A percentile compares a stretch with the other conserved stretches of the same genome.
Conservation (phyloP, 2,113 vertebrate genomes). For the Atrichornis clamosus region DNA sequence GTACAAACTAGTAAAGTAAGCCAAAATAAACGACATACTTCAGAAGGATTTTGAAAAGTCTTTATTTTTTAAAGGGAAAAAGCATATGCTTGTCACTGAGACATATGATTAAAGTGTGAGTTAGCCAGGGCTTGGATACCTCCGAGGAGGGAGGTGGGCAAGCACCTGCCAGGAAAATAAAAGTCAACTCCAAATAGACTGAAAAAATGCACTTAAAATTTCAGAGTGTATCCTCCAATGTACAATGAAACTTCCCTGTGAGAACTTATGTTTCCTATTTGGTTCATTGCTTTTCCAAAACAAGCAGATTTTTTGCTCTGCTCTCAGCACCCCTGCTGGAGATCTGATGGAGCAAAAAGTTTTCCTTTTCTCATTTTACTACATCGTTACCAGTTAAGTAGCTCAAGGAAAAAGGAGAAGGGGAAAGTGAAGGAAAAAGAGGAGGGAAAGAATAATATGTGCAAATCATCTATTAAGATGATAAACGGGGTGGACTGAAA, state of each 20-base stretch:
- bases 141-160: conserved; percentile 52
- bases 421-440: background rate
- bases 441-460: background rate
- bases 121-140: conserved; percentile 63
- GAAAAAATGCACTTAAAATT: conserved; percentile 57
- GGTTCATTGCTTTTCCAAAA: conserved; percentile 69
- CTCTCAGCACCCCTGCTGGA: conserved; percentile 62
- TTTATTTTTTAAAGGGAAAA: conserved; percentile 35
- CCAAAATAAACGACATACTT: conserved; percentile 11
- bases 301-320: conserved; percentile 56
- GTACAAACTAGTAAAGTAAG: background rate
- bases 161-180: conserved; percentile 69
- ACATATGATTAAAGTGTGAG: conserved; percentile 59
- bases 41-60: background rate
- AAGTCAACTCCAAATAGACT: conserved; percentile 59
- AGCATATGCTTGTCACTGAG: conserved; percentile 4
- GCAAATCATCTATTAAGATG: background rate
- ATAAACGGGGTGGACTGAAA: background rate
- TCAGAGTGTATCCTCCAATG: conserved; percentile 43
- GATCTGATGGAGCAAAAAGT: conserved; percentile 3
- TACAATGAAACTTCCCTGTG: conserved; percentile 36
- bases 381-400: background rate
- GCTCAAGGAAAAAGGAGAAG: background rate
- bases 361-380: conserved; percentile 43
- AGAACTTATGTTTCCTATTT: conserved; percentile 69